Conservation (phyloP, 2,888 invertebrate genomes). For the Parthenolecanium corni region DNA sequence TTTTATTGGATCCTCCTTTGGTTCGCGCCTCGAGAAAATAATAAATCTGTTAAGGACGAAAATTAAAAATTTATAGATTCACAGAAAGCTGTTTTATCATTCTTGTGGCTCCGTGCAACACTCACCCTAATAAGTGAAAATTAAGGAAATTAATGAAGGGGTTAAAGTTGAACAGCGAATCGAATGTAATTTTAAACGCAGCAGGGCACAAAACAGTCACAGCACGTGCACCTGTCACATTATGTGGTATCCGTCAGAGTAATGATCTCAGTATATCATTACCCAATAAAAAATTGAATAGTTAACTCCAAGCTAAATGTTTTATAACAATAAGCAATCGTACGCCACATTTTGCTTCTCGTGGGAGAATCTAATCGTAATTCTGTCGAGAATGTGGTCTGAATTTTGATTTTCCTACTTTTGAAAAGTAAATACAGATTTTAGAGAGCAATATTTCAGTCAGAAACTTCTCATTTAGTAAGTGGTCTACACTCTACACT, state of each 20-base stretch:
- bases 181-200: conserved; percentile 26
- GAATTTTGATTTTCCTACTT: no score
- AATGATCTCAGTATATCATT: conserved; percentile 25
- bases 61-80: neutral
- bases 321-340: conserved; percentile 1
- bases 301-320: conserved; percentile 14
- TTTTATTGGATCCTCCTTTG: neutral
- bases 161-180: conserved; percentile 19
- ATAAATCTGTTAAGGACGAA: conserved; percentile 3
- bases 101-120: conserved; percentile 5
- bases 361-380: no score
- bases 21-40: neutral
- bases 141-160: conserved; percentile 24
- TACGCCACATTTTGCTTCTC: no score
- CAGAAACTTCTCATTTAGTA: no score
- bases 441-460: no score
- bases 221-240: conserved; percentile 26
- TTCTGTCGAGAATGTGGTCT: no score
- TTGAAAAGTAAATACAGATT: no score
- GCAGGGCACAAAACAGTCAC: conserved; percentile 23
- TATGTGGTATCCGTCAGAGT: conserved; percentile 25
- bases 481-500: no score
- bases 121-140: conserved; percentile 27
- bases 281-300: conserved; percentile 22
- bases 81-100: neutral